Conservation (phyloP, 2,113 vertebrate species). For the Prionailurus bengalensis region DNA sequence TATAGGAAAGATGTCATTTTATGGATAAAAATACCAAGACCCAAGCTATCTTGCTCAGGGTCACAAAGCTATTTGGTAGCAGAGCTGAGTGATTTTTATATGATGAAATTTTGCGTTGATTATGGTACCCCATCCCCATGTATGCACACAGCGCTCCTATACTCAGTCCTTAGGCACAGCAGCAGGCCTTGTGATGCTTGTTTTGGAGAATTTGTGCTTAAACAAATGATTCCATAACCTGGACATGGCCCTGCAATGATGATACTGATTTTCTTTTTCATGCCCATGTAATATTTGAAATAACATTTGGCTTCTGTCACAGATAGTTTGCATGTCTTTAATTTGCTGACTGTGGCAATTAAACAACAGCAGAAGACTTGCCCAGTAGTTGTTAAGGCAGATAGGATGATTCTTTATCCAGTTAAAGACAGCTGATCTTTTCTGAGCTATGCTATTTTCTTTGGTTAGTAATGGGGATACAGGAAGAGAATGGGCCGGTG, state of each 20-base stretch:
- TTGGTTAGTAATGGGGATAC: not conserved
- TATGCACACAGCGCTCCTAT: no score
- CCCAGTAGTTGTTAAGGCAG: not conserved
- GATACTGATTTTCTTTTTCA: not conserved
- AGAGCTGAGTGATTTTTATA: not conserved
- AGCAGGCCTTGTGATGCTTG: not conserved
- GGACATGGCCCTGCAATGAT: not conserved
- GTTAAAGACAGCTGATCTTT: not conserved
- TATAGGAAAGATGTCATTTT: not conserved
- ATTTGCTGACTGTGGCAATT: not conserved
- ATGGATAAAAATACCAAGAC: not conserved
- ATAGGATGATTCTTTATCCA: not conserved
- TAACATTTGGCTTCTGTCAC: not conserved
- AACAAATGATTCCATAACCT: not conserved
- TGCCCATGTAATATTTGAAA: not conserved
- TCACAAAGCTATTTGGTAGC: not conserved
- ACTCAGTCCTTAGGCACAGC: not conserved
- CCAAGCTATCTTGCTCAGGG: not conserved
- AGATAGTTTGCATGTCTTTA: not conserved
- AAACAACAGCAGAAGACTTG: not conserved
- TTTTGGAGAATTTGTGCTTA: not conserved
- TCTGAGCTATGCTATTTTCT: not conserved
- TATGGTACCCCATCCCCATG: rapidly evolving
- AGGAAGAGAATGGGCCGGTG: not conserved
- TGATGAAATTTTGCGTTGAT: no score